Conservation (phyloP, 2,888 invertebrate genomes). For the Campaea margaritaria region DNA sequence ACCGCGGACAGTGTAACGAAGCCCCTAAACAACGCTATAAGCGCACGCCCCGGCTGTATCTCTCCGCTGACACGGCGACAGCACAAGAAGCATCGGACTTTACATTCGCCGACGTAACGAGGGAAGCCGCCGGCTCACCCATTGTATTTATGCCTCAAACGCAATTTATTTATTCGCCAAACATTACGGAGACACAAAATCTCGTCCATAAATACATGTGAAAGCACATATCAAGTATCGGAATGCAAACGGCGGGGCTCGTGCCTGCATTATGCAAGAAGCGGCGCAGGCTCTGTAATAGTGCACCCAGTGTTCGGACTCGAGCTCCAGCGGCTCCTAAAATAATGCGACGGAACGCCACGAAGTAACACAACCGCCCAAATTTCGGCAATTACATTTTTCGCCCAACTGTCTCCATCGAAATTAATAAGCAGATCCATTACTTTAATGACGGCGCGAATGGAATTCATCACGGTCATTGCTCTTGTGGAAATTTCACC, state of each 20-base stretch:
- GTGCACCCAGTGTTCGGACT: conserved; percentile 62
- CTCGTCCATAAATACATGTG: conserved; percentile 85
- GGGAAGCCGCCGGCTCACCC: conserved; percentile 77
- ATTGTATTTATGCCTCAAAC: conserved; percentile 84
- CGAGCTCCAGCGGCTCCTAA: conserved; percentile 63
- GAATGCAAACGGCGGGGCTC: conserved; percentile 83
- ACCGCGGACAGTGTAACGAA: conserved; percentile 75
- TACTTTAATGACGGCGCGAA: conserved; percentile 69
- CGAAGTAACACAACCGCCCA: conserved; percentile 57
- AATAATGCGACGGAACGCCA: conserved; percentile 64
- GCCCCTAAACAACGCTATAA: conserved; percentile 76
- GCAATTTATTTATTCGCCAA: conserved; percentile 84
- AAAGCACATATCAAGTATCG: conserved; percentile 85
- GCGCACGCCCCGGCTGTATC: conserved; percentile 67
- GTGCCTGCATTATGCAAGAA: conserved; percentile 84
- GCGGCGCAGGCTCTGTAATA: conserved; percentile 74
- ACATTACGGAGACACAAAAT: conserved; percentile 85
- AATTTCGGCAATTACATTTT: conserved; percentile 44
- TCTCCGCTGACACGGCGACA: conserved; percentile 78
- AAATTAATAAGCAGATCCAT: conserved; percentile 59
- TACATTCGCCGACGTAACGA: conserved; percentile 84
- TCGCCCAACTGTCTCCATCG: conserved; percentile 36
- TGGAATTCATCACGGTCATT: conserved; percentile 66
- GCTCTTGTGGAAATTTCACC: conserved; percentile 62
- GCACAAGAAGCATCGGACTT: conserved; percentile 77